Conservation (phyloP, 1,140 invertebrate genomes). For the Trinorchestia longiramus region DNA sequence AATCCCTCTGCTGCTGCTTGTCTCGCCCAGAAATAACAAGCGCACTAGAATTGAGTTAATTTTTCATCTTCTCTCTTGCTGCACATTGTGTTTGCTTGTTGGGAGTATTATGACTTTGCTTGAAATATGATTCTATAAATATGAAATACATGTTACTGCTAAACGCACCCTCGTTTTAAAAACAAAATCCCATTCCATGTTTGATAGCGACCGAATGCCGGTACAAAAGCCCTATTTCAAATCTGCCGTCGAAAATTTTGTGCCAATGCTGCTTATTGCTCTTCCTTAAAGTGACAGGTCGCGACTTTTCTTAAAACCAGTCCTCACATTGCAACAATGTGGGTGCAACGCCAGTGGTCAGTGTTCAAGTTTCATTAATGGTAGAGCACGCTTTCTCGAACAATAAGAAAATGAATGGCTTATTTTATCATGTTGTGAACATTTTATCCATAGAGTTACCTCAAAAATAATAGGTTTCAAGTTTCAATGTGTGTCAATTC, state of each 20-base stretch:
- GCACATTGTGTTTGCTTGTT: not conserved
- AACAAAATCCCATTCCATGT: not conserved
- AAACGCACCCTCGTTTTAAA: not conserved
- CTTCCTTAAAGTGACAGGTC: not conserved
- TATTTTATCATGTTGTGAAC: not conserved
- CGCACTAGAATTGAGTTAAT: not conserved
- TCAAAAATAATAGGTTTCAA: not conserved
- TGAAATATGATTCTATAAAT: no score
- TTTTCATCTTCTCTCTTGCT: not conserved
- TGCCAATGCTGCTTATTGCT: not conserved
- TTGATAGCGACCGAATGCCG: not conserved
- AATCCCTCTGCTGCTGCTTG: not conserved
- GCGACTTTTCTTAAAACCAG: not conserved
- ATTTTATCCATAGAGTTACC: not conserved
- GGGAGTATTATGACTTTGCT: not conserved
- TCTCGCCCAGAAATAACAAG: not conserved
- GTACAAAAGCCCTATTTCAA: not conserved
- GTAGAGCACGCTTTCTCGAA: not conserved
- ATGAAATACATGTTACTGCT: not conserved
- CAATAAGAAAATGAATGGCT: not conserved
- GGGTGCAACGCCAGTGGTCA: not conserved
- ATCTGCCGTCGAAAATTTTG: not conserved
- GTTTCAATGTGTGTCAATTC: not conserved
- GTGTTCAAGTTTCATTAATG: not conserved
- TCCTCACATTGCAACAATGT: not conserved